Evolutionary conservation across 2,888 invertebrate species (phyloP).

Genomic region (Harpalus rufipes): DNA sequence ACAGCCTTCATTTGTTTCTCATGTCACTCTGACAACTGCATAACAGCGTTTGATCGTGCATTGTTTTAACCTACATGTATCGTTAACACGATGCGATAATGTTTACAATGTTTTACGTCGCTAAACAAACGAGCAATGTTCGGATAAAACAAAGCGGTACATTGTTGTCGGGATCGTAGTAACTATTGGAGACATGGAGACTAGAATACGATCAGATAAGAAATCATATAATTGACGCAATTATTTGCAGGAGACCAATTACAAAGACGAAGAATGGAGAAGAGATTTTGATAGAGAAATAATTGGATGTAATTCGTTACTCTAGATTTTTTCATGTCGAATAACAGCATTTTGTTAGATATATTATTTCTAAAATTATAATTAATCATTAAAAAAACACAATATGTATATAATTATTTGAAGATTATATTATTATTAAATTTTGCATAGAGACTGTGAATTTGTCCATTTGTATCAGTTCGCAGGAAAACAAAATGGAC

Average conservation of each 20-base stretch:
- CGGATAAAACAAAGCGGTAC: slow-evolving; percentile 28
- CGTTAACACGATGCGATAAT: slow-evolving; percentile 57
- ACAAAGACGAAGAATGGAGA: slow-evolving; percentile 20
- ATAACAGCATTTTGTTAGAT: not conserved
- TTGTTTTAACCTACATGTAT: slow-evolving; percentile 63
- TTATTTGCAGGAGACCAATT: slow-evolving; percentile 60
- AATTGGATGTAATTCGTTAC: slow-evolving; percentile 11
- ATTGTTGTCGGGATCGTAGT: slow-evolving; percentile 21
- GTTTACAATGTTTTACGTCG: slow-evolving; percentile 45
- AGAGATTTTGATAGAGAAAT: slow-evolving; percentile 5
- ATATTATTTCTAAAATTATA: too few species aligned
- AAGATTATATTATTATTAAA: too few species aligned
- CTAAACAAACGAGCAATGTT: slow-evolving; percentile 33
- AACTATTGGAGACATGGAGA: slow-evolving; percentile 12
- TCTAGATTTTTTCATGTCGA: not conserved
- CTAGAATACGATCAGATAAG: slow-evolving; percentile 59
- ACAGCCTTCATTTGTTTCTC: slow-evolving; percentile 58
- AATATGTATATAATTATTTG: too few species aligned
- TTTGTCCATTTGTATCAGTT: too few species aligned
- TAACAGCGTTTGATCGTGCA: slow-evolving; percentile 61
- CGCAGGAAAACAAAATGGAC: too few species aligned
- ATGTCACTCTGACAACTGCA: slow-evolving; percentile 62
- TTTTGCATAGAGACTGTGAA: too few species aligned
- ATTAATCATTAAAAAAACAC: too few species aligned
- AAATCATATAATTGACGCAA: slow-evolving; percentile 61